These are phyloP conservation scores for Ceratoteleas bidentatus DNA, from an alignment of 1,140 invertebrate species.

Conservation along the genomic window DNA sequence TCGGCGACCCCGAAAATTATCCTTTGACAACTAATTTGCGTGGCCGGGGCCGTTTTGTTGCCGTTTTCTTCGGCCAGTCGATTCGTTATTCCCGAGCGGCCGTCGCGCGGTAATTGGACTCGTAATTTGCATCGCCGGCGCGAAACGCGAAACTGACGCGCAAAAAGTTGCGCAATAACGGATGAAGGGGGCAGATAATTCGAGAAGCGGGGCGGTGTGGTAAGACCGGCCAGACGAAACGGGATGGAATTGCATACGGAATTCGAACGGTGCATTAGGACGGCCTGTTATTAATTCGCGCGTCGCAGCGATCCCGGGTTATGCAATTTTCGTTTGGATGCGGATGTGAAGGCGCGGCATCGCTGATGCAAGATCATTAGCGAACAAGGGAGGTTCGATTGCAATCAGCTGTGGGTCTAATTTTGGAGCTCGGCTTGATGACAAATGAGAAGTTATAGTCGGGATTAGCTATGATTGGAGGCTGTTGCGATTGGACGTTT, in stretches of 20 bases:
- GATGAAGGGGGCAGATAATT: constrained; percentile 4
- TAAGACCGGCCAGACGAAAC: constrained; percentile 9
- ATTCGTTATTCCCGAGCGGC: constrained; percentile 19
- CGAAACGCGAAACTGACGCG: no score
- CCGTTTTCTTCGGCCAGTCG: not conserved
- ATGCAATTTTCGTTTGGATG: constrained; percentile 24
- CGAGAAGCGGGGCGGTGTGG: constrained; percentile 12
- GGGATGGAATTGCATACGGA: constrained; percentile 16
- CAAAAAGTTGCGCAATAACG: constrained; percentile 1
- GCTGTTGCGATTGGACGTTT: not conserved
- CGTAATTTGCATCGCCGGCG: constrained; percentile 12
- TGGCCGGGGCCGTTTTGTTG: constrained; percentile 2
- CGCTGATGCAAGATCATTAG: constrained; percentile 16
- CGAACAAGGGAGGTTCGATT: constrained; percentile 1
- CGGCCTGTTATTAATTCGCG: constrained; percentile 39
- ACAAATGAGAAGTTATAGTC: constrained; percentile 8
- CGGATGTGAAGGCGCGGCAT: constrained; percentile 14
- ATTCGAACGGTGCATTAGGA: constrained; percentile 20
- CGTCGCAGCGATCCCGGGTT: constrained; percentile 22
- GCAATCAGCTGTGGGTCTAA: constrained; percentile 11
- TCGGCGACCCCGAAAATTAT: constrained; percentile 23
- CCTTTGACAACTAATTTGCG: constrained; percentile 29
- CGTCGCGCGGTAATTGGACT: constrained; percentile 1
- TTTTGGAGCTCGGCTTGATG: constrained; percentile 16
- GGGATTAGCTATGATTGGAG: constrained; percentile 1